These are phyloP conservation scores for Cyprinodon brontotheroides DNA, from an alignment of 2,113 vertebrate species.

Conservation along the genomic window DNA sequence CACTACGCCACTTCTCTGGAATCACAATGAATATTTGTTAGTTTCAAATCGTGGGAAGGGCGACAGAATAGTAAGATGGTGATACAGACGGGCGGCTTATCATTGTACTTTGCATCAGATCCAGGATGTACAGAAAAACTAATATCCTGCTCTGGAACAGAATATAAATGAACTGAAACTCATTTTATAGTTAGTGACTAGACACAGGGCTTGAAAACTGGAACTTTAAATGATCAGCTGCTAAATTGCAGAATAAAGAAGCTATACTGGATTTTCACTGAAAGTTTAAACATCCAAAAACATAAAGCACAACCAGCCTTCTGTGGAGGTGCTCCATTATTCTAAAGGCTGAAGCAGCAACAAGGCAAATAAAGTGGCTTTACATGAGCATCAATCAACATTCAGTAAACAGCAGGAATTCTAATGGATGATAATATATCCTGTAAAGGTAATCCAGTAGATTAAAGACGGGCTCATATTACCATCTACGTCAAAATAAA, in stretches of 20 bases:
- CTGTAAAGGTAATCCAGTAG: conserved; percentile 25
- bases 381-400: conserved; percentile 47
- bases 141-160: neutral
- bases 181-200: neutral
- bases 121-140: neutral
- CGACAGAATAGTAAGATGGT: neutral
- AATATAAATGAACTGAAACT: neutral
- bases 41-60: no score
- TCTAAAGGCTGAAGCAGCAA: conserved; percentile 12
- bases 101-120: neutral
- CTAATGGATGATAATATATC: conserved; percentile 40
- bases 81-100: neutral
- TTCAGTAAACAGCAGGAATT: conserved; percentile 58
- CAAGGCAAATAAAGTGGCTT: conserved; percentile 34
- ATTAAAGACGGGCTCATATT: conserved; percentile 21
- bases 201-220: neutral
- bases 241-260: conserved; percentile 17
- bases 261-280: neutral
- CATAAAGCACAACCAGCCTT: conserved; percentile 42
- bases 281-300: conserved; percentile 17
- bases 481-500: conserved; percentile 6
- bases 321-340: conserved; percentile 16
- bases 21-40: no score
- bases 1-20: no score
- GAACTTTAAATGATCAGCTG: conserved; percentile 26